Evolutionary conservation across 2,888 invertebrate genomes (phyloP).

Genomic region (Parthenolecanium corni): DNA sequence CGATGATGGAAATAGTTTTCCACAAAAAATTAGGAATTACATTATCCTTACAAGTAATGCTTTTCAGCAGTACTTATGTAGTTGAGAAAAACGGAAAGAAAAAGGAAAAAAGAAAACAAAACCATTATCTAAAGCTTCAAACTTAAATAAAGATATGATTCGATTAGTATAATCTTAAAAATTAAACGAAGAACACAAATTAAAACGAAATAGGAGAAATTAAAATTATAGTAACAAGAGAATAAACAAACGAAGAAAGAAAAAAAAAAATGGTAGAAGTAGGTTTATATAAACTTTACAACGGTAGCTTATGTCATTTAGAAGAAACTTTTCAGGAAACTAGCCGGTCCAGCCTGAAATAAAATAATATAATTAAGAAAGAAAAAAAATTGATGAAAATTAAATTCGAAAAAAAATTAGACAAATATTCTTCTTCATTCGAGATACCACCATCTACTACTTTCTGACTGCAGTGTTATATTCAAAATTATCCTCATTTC

Average conservation of each 20-base stretch:
- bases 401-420: conserved; percentile 33
- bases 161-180: background rate
- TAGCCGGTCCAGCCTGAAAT: conserved; percentile 74
- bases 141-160: background rate
- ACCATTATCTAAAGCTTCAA: too few species aligned
- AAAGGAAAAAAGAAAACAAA: too few species aligned
- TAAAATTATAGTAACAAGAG: conserved; percentile 2
- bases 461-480: background rate
- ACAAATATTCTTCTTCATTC: background rate
- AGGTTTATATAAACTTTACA: background rate
- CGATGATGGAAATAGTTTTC: too few species aligned
- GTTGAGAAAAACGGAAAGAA: too few species aligned
- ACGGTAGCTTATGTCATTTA: conserved; percentile 43
- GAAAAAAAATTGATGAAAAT: conserved; percentile 28
- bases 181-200: background rate
- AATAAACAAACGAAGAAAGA: conserved; percentile 13
- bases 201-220: conserved; percentile 3
- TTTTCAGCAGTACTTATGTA: too few species aligned
- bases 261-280: conserved; percentile 11
- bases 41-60: too few species aligned
- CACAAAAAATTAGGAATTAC: too few species aligned
- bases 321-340: conserved; percentile 91
- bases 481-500: too few species aligned
- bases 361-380: conserved; percentile 25
- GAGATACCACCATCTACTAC: background rate